Evolutionary conservation across 2,113 vertebrate genomes (phyloP).

Genomic region (Epinephelus moara): DNA sequence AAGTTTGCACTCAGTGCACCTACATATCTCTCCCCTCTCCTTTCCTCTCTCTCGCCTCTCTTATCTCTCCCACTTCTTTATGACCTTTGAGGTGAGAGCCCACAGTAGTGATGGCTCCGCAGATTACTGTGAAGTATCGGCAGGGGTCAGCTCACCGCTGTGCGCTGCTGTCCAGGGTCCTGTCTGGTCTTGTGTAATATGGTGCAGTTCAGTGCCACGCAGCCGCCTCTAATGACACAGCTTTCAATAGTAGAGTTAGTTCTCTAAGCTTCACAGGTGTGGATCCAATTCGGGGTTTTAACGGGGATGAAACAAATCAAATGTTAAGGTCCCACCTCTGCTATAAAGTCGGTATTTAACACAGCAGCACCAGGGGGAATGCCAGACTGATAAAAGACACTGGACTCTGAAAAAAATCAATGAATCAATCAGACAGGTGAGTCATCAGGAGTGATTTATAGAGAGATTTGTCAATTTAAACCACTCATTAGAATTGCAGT

Average conservation of each 20-base stretch:
- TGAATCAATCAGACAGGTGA: not conserved
- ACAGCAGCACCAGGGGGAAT: not conserved
- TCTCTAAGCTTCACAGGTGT: not conserved
- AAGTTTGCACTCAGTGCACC: conserved; percentile 2
- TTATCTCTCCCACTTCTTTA: conserved; percentile 3
- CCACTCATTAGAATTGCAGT: not conserved
- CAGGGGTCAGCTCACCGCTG: conserved; percentile 27
- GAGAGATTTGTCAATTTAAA: not conserved
- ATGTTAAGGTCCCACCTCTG: not conserved
- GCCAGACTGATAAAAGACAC: not conserved
- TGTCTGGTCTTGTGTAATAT: not conserved
- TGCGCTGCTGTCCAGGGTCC: not conserved
- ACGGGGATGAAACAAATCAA: not conserved
- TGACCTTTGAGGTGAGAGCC: conserved; percentile 56
- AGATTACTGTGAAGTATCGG: conserved; percentile 14
- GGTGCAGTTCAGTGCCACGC: conserved; percentile 13
- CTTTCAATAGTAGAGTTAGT: not conserved
- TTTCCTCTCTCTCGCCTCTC: not conserved
- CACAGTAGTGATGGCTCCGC: conserved; percentile 13
- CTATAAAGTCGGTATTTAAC: not conserved
- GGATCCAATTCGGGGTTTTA: not conserved
- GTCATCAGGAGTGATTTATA: not conserved
- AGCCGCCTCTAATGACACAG: conserved; percentile 6
- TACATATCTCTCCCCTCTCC: not conserved
- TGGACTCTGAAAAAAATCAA: not conserved